Conservation (phyloP, 2,888 invertebrate species). For the Cephalotes varians region DNA sequence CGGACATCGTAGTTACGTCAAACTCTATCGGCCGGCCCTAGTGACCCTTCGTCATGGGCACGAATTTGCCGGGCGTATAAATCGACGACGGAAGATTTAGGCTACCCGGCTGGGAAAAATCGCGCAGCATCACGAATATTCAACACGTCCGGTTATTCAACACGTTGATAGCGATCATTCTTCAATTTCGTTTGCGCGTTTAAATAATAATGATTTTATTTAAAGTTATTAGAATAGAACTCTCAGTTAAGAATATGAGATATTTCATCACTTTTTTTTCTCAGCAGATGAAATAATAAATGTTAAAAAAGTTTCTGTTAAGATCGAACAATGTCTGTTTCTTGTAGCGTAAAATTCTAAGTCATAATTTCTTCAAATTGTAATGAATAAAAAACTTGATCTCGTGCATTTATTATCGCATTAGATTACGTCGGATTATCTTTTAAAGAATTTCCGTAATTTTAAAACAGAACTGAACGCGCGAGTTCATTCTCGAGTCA, state of each 20-base stretch:
- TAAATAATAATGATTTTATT: neutral
- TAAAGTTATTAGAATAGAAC: neutral
- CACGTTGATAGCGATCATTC: neutral
- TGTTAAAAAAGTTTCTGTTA: neutral
- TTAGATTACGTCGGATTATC: neutral
- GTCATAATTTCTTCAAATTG: neutral
- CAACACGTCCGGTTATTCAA: neutral
- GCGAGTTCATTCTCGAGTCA: neutral
- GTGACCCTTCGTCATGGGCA: constrained; percentile 71
- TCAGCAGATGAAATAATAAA: neutral
- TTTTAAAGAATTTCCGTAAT: neutral
- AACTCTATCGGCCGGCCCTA: constrained; percentile 44
- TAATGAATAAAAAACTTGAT: neutral
- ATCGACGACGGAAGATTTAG: constrained; percentile 68
- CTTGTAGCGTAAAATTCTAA: neutral
- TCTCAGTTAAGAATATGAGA: neutral
- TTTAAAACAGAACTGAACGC: neutral
- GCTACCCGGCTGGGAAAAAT: constrained; percentile 70
- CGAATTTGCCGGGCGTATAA: constrained; percentile 81
- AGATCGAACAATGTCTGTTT: neutral
- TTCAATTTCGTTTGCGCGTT: neutral
- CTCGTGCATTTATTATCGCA: neutral
- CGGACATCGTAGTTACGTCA: constrained; percentile 59
- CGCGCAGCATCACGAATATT: constrained; percentile 14
- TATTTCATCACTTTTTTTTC: neutral